Evolutionary conservation across 1,140 invertebrate species (phyloP), one percentile per base, ranked within the genome.

Genomic region (Saxidomus purpurata): DNA sequence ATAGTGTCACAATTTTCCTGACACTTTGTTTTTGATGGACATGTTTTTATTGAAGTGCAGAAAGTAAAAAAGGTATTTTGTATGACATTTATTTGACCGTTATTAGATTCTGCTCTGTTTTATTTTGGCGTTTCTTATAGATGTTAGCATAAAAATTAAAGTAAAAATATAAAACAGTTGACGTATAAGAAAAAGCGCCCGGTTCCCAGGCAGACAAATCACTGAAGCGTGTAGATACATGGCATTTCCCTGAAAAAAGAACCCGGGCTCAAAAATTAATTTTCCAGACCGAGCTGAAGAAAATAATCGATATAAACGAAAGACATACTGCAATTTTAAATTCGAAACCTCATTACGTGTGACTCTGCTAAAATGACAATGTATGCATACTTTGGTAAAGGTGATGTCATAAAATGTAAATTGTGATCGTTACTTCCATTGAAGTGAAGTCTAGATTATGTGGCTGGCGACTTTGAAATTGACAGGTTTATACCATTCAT

Each of bases 401-500:
- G 76, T 52, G 31, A 52, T 55, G 76, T 79, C 76, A 55, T 79
- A 40, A 52, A 79, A 79, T 55, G 47, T 79, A 49, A 79, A 49
- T 79, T 52, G 22, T 36, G n/a, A 38, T 79, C 4, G 31, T 55
- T n/a, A 40, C 76, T 36, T 52, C 28, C 43, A 79, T 79, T 79
- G 76, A 79, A 52, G 59, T 71, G 43, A 47, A 47, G 82, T 71
- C 34, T 28, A 43, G 38, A 71, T 85, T 69, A 47, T 69, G 25
- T 49, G 63, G 6, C 31, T 59, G 71, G 84, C 49, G 84, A 87
- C 84, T 47, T 34, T 3, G 67, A 55, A 34, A 40, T 55, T 87
- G 84, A 87, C 84, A 77, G 69, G 8, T 77, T 87, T 76, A 87
- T 61, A 43, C 55, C 31, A 77, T 87, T 87, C 22, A 87, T 87